Evolutionary conservation across 1,140 invertebrate genomes (phyloP).

Genomic region (Atta colombica): DNA sequence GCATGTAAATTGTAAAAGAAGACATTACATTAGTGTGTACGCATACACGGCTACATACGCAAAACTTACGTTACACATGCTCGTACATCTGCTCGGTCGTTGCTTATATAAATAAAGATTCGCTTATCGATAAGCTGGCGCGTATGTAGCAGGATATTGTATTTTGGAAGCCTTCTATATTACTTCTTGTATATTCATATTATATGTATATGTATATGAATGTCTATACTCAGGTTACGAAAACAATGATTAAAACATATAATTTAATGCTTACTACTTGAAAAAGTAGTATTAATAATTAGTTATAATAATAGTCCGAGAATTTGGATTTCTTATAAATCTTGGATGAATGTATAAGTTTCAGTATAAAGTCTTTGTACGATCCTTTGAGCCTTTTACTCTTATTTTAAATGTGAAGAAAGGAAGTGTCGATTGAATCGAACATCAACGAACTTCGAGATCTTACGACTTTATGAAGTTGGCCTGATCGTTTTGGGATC

Average conservation of each 20-base stretch:
- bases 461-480: conserved; percentile 57
- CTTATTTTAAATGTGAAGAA: conserved; percentile 9
- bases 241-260: neutral
- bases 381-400: neutral
- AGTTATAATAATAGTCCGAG: neutral
- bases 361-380: neutral
- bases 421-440: conserved; percentile 52
- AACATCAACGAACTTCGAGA: conserved; percentile 43
- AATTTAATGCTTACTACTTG: neutral
- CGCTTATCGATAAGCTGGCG: conserved; percentile 70
- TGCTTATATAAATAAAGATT: conserved; percentile 78
- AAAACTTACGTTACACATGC: conserved; percentile 69
- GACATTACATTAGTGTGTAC: conserved; percentile 65
- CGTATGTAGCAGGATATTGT: conserved; percentile 57
- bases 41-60: conserved; percentile 46
- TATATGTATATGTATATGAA: neutral
- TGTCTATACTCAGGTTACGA: neutral
- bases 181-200: conserved; percentile 11
- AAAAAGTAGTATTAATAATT: neutral
- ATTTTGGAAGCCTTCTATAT: conserved; percentile 68
- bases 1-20: conserved; percentile 63
- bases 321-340: conserved; percentile 4
- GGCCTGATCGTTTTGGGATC: conserved; percentile 66
- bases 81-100: conserved; percentile 75
- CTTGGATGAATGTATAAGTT: neutral